Evolutionary conservation across 2,797 vertebrate genomes (phyloP).

Genomic region (Hydrocynus forskahlii): DNA sequence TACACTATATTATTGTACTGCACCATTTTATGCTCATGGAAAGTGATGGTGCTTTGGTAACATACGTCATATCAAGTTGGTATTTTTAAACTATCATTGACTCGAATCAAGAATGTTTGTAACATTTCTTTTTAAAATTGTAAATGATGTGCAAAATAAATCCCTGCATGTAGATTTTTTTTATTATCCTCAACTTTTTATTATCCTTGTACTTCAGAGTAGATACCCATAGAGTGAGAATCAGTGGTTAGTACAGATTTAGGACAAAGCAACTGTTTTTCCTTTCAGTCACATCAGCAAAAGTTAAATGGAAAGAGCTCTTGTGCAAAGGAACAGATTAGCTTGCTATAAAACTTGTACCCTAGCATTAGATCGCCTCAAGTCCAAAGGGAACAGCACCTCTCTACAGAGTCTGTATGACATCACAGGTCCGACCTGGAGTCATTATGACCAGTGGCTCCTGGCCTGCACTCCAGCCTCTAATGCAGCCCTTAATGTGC

Average conservation of each 20-base stretch:
- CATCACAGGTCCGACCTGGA: conserved; percentile 56
- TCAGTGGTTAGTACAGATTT: neutral
- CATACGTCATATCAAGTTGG: too few relatives aligned
- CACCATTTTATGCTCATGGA: too few relatives aligned
- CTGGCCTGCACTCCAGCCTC: conserved; percentile 33
- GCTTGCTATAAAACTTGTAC: neutral
- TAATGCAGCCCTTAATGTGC: conserved; percentile 59
- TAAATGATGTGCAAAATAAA: too few relatives aligned
- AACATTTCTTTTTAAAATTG: too few relatives aligned
- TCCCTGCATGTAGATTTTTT: neutral
- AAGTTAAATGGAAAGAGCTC: neutral
- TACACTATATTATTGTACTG: too few relatives aligned
- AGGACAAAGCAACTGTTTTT: neutral
- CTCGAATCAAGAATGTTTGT: neutral
- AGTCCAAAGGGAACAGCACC: neutral
- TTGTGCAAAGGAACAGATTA: neutral
- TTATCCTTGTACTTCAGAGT: too few relatives aligned
- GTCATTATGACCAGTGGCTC: conserved; percentile 47
- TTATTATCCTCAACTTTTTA: neutral
- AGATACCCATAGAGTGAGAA: neutral
- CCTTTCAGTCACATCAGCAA: neutral
- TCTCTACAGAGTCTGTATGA: conserved; percentile 44
- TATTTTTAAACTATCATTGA: neutral
- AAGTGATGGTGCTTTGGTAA: too few relatives aligned
- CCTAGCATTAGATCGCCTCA: neutral